Evolutionary conservation across 2,797 vertebrate species (phyloP), one percentile per base, ranked within the genome.

Genomic region (Margarornis squamiger): DNA sequence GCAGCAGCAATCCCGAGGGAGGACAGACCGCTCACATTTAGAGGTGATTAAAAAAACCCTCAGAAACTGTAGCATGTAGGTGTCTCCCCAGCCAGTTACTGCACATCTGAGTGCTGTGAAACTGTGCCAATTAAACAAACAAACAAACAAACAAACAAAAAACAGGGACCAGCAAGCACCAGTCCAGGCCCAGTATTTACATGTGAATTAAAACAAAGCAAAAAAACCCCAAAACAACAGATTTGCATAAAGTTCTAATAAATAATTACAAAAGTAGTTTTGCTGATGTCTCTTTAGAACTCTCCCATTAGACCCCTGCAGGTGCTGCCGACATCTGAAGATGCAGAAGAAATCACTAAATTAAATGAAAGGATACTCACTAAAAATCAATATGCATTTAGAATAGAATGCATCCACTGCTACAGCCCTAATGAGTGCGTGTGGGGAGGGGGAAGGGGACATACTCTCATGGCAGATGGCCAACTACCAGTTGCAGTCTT

Each of bases 71-170:
- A 83, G 38, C 75, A 68, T 10, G n/a, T 43, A 74, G 46, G 54
- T 38, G 41, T 30, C 71, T 67, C 72, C 30, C 34, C 75, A 72
- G 68, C 27, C 90, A 91, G 57, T 79, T 59, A 68, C 46, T 51
- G 86, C 88, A 91, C 67, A 78, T 77, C 92, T n/a, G 79, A 95
- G 75, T 14, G 59, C 71, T 78, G 63, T 39, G 30, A 86, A 77
- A 88, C 24, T 18, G 15, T 51, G 57, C 48, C 68, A 75, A 14
- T 49, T 63, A 83, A 63, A 52, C 51, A 58, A 92, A 41, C 20
- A 54, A 63, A 51, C 49, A 58, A 92, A 81, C 23, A 54, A 12
- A 20, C 20, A 54, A 70, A 68, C 34, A 30, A 49, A 22, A 22
- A 9, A 39, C 62, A 79, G 52, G n/a, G 52, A 62, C 72, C 36